Percentiles rank a stretch among this genome's conserved stretches.
Conservation (phyloP, 2,113 vertebrate genomes). For the Megaceryle maxima region DNA sequence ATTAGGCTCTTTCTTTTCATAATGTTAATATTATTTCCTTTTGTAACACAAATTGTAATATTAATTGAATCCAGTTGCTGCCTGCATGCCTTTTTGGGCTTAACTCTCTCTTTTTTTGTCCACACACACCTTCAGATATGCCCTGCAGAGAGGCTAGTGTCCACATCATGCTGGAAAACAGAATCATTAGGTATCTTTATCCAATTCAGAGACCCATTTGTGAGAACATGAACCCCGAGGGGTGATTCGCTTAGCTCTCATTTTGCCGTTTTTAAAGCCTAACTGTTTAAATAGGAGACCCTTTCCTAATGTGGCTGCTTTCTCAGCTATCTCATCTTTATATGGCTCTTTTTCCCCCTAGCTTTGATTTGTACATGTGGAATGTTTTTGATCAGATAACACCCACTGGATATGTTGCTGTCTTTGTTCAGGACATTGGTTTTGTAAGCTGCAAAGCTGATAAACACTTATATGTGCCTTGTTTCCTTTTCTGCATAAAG, state of each 20-base stretch:
- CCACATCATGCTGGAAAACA: slow-evolving; percentile 18
- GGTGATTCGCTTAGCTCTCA: background rate
- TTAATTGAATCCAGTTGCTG: background rate
- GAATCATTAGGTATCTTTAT: slow-evolving; percentile 16
- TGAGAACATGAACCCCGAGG: background rate
- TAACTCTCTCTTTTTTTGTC: background rate
- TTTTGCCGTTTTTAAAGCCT: slow-evolving; percentile 26
- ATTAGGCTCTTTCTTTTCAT: background rate
- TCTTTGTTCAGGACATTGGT: slow-evolving; percentile 52
- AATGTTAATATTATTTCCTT: background rate
- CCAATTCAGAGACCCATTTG: background rate
- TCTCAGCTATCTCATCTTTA: slow-evolving; percentile 31
- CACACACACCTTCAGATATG: background rate
- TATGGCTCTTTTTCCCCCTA: background rate
- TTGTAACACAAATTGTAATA: background rate
- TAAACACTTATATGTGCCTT: slow-evolving; percentile 50
- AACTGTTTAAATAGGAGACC: slow-evolving; percentile 9
- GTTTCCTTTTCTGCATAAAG: slow-evolving; percentile 58
- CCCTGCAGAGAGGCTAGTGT: background rate
- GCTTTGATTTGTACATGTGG: slow-evolving; percentile 43
- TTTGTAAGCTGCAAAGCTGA: slow-evolving; percentile 52
- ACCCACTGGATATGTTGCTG: slow-evolving; percentile 30
- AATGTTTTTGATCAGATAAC: slow-evolving; percentile 63
- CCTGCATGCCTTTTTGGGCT: background rate
- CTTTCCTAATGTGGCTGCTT: slow-evolving; percentile 8